Evolutionary conservation across 2,113 vertebrate genomes (phyloP).

Genomic region (Mionectes macconnelli): DNA sequence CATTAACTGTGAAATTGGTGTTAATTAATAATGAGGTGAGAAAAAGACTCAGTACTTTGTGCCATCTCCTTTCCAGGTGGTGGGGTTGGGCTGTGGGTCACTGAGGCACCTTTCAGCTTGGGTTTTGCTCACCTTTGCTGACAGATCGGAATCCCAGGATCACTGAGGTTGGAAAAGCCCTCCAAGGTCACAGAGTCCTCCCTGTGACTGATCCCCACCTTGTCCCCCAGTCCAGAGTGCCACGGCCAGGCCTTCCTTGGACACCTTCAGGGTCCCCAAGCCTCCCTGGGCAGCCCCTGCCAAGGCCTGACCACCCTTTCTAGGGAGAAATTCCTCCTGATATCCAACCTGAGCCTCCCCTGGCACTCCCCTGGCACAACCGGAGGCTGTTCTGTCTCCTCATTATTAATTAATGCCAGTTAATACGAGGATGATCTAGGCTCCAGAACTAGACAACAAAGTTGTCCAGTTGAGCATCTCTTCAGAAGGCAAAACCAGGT

Average conservation of each 20-base stretch:
- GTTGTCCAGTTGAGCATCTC: not conserved
- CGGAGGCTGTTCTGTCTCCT: accelerated
- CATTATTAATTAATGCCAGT: too few species aligned
- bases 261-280: not conserved
- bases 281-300: not conserved
- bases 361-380: accelerated
- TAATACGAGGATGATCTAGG: not conserved
- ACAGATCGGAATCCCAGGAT: not conserved
- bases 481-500: not conserved
- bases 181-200: not conserved
- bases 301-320: accelerated
- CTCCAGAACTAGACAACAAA: not conserved
- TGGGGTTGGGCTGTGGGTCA: not conserved
- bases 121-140: not conserved
- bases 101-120: not conserved
- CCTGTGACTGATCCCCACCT: not conserved
- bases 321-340: not conserved
- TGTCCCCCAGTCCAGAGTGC: not conserved
- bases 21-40: too few species aligned
- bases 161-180: not conserved
- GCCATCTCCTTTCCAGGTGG: not conserved
- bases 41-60: not conserved
- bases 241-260: not conserved
- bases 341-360: not conserved
- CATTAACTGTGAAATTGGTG: too few species aligned